Conservation (phyloP, 92 coral and sea anemone species). For the Parazoanthus atlanticus region DNA sequence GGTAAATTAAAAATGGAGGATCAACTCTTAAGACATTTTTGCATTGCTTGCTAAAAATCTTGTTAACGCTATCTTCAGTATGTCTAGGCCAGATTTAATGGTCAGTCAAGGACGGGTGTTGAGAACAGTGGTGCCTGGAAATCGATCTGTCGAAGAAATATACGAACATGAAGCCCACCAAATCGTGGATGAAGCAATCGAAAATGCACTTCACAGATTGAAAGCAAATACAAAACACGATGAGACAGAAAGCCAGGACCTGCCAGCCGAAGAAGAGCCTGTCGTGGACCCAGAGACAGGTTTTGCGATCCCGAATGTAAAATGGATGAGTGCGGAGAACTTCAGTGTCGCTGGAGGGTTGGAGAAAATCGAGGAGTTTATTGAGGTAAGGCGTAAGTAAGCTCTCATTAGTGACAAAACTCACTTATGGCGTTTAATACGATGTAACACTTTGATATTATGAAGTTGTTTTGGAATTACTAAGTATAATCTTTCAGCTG, state of each 20-base stretch:
- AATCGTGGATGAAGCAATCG: constrained; percentile 96
- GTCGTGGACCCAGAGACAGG: constrained; percentile 83
- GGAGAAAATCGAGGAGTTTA: constrained; percentile 89
- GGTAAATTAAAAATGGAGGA: constrained; percentile 42
- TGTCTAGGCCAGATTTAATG: constrained; percentile 32
- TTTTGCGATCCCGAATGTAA: constrained; percentile 79
- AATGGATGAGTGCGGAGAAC: constrained; percentile 94
- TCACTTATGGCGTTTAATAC: no score
- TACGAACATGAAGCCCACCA: constrained; percentile 94
- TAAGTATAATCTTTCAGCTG: no score
- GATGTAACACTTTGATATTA: no score
- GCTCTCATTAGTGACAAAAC: no score
- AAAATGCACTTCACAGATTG: constrained; percentile 84
- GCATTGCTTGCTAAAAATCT: neutral
- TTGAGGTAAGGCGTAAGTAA: constrained; percentile 57
- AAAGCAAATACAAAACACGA: constrained; percentile 21
- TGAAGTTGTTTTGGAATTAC: no score
- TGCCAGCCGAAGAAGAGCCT: constrained; percentile 61
- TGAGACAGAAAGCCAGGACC: constrained; percentile 6
- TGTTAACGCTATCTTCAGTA: neutral
- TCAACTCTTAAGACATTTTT: neutral
- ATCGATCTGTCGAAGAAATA: constrained; percentile 74
- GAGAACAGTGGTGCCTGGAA: constrained; percentile 81
- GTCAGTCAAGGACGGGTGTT: constrained; percentile 46
- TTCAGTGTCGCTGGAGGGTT: constrained; percentile 92